These are phyloP conservation scores for Heptascelio sp. DNA, from an alignment of 2,888 invertebrate genomes.

Conservation along the genomic window DNA sequence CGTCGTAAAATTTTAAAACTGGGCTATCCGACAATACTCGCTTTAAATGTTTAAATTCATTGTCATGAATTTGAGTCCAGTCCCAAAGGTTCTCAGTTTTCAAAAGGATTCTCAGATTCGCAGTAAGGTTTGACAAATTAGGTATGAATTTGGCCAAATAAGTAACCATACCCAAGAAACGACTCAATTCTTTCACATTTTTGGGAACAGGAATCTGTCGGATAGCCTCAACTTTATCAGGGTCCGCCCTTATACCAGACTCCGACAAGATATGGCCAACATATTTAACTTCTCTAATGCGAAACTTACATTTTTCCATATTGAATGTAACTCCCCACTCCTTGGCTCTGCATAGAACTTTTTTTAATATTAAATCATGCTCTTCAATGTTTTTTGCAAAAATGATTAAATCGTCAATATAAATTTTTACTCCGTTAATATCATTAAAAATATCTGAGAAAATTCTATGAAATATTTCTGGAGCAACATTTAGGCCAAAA, in stretches of 20 bases:
- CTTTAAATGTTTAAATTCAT: conserved; percentile 69
- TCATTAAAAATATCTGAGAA: conserved; percentile 71
- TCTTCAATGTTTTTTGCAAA: conserved; percentile 58
- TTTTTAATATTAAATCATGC: neutral
- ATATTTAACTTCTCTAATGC: conserved; percentile 72
- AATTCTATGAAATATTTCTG: conserved; percentile 75
- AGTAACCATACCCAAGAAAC: conserved; percentile 73
- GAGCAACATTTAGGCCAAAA: conserved; percentile 74
- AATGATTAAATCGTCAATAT: conserved; percentile 75
- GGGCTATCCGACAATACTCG: conserved; percentile 39
- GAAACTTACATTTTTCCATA: too few species aligned
- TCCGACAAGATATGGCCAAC: conserved; percentile 71
- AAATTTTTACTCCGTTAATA: conserved; percentile 69
- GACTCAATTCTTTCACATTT: conserved; percentile 65
- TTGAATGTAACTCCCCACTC: conserved; percentile 70
- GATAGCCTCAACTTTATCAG: conserved; percentile 70
- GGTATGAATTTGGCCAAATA: conserved; percentile 76
- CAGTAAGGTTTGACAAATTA: conserved; percentile 71
- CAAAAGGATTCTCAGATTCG: too few species aligned
- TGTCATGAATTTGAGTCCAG: conserved; percentile 73
- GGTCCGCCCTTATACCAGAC: conserved; percentile 65
- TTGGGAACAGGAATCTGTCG: conserved; percentile 57
- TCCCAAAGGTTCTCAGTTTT: conserved; percentile 69
- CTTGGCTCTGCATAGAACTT: neutral
- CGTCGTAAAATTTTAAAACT: conserved; percentile 52